phyloP scores from a whole-genome alignment of 2,888 invertebrate genomes.

The Zele albiditarsus region DNA sequence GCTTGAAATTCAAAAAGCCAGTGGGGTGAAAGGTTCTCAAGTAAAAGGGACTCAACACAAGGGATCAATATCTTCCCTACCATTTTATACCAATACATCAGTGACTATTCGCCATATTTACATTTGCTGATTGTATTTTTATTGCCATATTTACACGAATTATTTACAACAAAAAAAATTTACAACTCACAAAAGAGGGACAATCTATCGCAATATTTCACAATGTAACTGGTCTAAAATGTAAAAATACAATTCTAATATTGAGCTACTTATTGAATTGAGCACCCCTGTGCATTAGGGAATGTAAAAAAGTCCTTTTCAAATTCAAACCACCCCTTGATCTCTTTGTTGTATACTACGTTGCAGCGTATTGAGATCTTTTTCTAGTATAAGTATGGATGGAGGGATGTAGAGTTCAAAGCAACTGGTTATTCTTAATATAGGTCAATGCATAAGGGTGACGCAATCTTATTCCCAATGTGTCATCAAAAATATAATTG shows the following conservation, averaged over 20 bases:
- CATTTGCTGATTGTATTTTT: neutral
- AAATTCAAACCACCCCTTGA: constrained; percentile 6
- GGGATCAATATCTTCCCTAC: constrained; percentile 36
- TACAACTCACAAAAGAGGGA: neutral
- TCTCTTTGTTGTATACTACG: constrained; percentile 6
- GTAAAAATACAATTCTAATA: neutral
- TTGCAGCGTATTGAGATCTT: neutral
- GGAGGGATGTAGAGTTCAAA: constrained; percentile 31
- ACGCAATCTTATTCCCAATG: constrained; percentile 54
- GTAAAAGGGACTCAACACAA: constrained; percentile 37
- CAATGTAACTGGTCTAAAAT: neutral
- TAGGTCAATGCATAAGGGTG: constrained; percentile 60
- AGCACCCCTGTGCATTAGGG: constrained; percentile 21
- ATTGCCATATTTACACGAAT: neutral
- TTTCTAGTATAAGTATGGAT: constrained; percentile 10
- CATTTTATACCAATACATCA: constrained; percentile 37
- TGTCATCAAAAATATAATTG: constrained; percentile 51
- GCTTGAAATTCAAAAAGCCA: neutral
- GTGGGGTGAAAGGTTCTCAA: constrained; percentile 19
- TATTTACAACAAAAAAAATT: neutral
- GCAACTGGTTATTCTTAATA: constrained; percentile 48
- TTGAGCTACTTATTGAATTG: neutral
- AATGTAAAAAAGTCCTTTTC: constrained; percentile 28
- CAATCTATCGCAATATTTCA: too few species aligned
- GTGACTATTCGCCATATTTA: neutral